These are phyloP conservation scores for Gobio occitaniae DNA, from an alignment of 2,797 vertebrate species.

Conservation along the genomic window DNA sequence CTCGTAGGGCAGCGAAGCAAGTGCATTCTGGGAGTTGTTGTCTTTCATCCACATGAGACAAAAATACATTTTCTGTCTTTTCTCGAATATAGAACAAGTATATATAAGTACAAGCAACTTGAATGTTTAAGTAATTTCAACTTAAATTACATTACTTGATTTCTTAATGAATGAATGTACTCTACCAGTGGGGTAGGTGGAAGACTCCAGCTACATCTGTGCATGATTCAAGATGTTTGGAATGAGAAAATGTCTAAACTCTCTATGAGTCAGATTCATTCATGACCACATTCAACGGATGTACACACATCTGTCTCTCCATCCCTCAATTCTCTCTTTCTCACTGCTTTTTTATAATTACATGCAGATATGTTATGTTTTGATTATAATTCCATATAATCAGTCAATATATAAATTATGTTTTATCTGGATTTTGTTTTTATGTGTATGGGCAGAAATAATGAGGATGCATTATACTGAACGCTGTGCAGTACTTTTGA, in stretches of 20 bases:
- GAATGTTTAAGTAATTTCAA: too few relatives aligned
- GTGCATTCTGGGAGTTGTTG: too few relatives aligned
- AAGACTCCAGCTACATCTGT: background rate
- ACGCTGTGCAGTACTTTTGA: background rate
- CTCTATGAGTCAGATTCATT: slow-evolving; percentile 1
- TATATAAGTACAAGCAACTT: too few relatives aligned
- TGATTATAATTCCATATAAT: background rate
- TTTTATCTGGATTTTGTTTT: background rate
- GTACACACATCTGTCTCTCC: slow-evolving; percentile 12
- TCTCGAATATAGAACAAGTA: too few relatives aligned
- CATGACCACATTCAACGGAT: background rate
- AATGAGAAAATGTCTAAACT: background rate
- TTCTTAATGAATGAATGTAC: background rate
- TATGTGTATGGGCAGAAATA: background rate
- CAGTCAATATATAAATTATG: background rate
- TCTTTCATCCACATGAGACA: too few relatives aligned
- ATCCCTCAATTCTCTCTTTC: background rate
- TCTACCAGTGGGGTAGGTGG: background rate
- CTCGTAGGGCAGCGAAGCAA: too few relatives aligned
- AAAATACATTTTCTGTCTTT: too few relatives aligned
- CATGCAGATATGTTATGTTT: background rate
- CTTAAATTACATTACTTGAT: background rate
- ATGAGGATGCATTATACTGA: background rate
- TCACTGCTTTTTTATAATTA: background rate
- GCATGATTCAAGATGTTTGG: background rate